phyloP scores from a whole-genome alignment of 2,888 invertebrate genomes.

The Criorhina ranunculi region DNA sequence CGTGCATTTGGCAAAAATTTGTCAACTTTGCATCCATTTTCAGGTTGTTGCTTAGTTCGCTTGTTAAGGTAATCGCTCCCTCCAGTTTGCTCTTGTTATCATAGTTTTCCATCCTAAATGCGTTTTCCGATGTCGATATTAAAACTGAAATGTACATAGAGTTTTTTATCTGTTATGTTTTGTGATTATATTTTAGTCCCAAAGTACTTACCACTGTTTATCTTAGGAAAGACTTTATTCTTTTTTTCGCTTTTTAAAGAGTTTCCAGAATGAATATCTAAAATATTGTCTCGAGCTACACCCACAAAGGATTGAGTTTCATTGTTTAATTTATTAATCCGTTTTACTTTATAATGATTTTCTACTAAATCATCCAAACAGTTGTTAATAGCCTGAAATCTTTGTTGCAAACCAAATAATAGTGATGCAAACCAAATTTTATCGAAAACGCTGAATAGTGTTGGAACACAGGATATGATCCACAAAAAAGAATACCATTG shows the following conservation, averaged over 20 bases:
- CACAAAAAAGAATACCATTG: conserved; percentile 80
- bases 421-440: conserved; percentile 84
- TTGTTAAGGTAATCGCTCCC: conserved; percentile 48
- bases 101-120: conserved; percentile 21
- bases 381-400: conserved; percentile 81
- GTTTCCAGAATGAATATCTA: conserved; percentile 12
- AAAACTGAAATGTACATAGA: conserved; percentile 27
- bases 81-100: conserved; percentile 19
- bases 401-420: conserved; percentile 81
- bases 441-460: conserved; percentile 82
- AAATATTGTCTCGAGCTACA: not conserved
- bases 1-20: conserved; percentile 83
- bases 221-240: conserved; percentile 40
- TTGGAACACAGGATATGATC: conserved; percentile 82
- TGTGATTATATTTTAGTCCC: not conserved
- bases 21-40: conserved; percentile 83
- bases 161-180: not conserved
- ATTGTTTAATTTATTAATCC: not conserved
- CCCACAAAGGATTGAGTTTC: not conserved
- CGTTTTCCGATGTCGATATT: conserved; percentile 57
- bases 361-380: conserved; percentile 79
- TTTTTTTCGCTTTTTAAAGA: conserved; percentile 1
- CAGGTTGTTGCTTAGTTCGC: conserved; percentile 80
- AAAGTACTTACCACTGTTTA: conserved; percentile 37
- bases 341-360: conserved; percentile 76